A percentile compares a stretch with the other conserved stretches of the same genome.
These are phyloP conservation scores for Trichonephila inaurata DNA, from an alignment of 1,140 invertebrate genomes.

Conservation along the genomic window DNA sequence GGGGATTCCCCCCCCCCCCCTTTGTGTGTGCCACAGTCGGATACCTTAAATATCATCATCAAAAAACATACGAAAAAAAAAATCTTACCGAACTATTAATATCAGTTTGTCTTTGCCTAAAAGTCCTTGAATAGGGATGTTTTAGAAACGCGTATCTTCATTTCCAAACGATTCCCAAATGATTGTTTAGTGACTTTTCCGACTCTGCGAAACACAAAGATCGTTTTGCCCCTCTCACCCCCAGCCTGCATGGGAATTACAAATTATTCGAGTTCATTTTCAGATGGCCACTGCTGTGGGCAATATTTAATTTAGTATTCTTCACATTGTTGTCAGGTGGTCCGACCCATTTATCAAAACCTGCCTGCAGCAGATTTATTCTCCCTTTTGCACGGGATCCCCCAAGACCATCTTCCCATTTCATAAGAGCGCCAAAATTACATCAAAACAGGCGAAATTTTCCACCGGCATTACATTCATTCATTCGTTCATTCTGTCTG, in stretches of 20 bases:
- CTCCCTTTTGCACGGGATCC: background rate
- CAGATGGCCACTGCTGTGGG: slow-evolving; percentile 30
- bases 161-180: too few relatives aligned
- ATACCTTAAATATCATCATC: too few relatives aligned
- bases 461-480: slow-evolving; percentile 63
- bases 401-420: slow-evolving; percentile 43
- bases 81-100: too few relatives aligned
- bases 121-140: too few relatives aligned
- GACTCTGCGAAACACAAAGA: background rate
- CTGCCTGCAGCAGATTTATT: slow-evolving; percentile 46
- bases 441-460: slow-evolving; percentile 69
- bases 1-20: too few relatives aligned
- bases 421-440: slow-evolving; percentile 62
- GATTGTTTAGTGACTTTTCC: too few relatives aligned
- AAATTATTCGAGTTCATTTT: slow-evolving; percentile 33
- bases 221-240: slow-evolving; percentile 14
- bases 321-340: slow-evolving; percentile 39
- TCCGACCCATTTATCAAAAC: slow-evolving; percentile 51
- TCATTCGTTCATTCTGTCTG: slow-evolving; percentile 42
- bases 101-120: too few relatives aligned
- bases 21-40: too few relatives aligned
- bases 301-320: slow-evolving; percentile 64
- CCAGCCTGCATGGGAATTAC: background rate
- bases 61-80: too few relatives aligned
- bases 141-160: too few relatives aligned